Base-by-base conservation (phyloP, 2,113 vertebrate species). In the Aspidoscelis tigris region DNA sequence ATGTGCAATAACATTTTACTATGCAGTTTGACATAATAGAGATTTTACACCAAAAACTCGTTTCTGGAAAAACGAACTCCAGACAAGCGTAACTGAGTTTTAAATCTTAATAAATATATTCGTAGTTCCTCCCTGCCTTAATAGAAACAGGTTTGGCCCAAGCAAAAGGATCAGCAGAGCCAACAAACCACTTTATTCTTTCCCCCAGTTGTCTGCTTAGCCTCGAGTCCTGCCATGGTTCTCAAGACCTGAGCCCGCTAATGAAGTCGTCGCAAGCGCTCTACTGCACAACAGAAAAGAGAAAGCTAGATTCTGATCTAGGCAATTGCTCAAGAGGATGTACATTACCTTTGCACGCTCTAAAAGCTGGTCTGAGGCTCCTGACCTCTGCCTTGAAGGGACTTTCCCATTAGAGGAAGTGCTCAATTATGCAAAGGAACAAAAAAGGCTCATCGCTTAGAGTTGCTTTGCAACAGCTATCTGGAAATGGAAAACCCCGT, bases 291-390 rank as follows among this genome's bases (percentile, higher is more conserved):
- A 12, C 18, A 5, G 12, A 16, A 33, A 4, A 0, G 1, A 10
- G 24, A 41, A 2, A 21, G 53, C 22, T 33, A 21, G 10, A 44
- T 75, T 73, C 39, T 6, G 4, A 22, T 18, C 11, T 21, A 33
- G 3, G n/a, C 21, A 39, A 7, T 8, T 1, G 5, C 7, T 47
- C n/a, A 2, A 41, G 18, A 7, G 44, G 8, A 53, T 20, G 1
- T 20, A 22, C 43, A n/a, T n/a, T 39, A 9, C 33, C 68, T 80
- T 77, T 53, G 66, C 7, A 72, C 0, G 3, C 0, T 1, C 55
- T 81, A 70, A 74, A 20, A 83, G 84, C 26, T 66, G 70, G 86
- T 84, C 86, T 71, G 9, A 76, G 75, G 53, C 68, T 81, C 86
- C 41, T 3, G 61, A 82, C 18, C 68, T 69, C 20, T 76, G 85